A percentile compares a stretch with the other conserved stretches of the same genome.
Conservation (phyloP, 2,113 vertebrate genomes). For the Bos indicus region DNA sequence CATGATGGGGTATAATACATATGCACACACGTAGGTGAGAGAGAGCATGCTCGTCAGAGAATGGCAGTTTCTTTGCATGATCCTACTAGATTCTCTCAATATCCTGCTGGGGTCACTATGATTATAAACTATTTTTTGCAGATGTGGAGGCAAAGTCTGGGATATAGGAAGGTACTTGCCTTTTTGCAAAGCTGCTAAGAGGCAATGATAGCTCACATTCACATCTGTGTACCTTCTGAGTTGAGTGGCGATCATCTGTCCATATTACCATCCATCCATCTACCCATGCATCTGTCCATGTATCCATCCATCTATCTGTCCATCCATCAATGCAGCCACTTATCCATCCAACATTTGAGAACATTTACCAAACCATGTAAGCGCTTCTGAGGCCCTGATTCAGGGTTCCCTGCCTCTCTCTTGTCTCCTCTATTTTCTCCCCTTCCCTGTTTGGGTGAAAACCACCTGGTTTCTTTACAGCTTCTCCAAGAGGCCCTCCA, state of each 20-base stretch:
- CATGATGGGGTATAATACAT: neutral
- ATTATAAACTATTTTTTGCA: neutral
- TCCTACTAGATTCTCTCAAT: neutral
- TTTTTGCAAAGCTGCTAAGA: neutral
- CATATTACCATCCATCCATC: neutral
- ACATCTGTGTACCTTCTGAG: neutral
- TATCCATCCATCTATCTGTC: neutral
- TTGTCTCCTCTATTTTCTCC: neutral
- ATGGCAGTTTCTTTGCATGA: neutral
- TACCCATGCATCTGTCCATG: no score
- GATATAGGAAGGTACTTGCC: neutral
- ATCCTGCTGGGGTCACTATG: neutral
- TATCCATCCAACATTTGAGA: neutral
- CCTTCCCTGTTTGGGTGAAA: neutral
- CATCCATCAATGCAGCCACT: neutral
- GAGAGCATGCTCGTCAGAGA: neutral
- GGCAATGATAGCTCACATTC: neutral
- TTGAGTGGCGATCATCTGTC: neutral
- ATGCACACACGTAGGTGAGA: rapidly evolving
- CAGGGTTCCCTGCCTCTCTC: neutral
- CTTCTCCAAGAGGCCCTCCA: neutral
- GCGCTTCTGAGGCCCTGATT: neutral
- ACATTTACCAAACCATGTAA: neutral
- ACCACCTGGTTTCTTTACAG: neutral
- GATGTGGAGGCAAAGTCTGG: neutral